Conservation (phyloP, 2,888 invertebrate species). For the Cabera pusaria region DNA sequence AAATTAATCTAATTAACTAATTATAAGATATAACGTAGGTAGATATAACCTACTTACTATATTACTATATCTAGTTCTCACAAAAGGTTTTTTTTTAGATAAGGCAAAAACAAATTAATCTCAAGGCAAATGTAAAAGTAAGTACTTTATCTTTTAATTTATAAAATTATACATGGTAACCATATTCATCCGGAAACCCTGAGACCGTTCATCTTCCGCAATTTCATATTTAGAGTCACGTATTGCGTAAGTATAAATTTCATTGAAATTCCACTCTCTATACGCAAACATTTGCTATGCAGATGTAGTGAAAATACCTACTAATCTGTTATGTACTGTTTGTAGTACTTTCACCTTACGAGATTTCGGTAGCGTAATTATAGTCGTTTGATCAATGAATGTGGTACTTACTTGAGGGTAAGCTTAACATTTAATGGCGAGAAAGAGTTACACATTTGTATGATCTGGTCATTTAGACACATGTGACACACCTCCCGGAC, state of each 20-base stretch:
- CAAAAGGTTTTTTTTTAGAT: too few relatives aligned
- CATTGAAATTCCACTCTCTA: slow-evolving; percentile 41
- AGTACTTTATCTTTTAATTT: too few relatives aligned
- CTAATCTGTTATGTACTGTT: slow-evolving; percentile 31
- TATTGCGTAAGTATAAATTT: slow-evolving; percentile 34
- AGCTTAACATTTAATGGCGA: slow-evolving; percentile 3
- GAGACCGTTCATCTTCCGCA: slow-evolving; percentile 5
- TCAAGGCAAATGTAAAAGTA: too few relatives aligned
- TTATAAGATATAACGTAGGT: too few relatives aligned
- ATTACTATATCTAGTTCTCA: too few relatives aligned
- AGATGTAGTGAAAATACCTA: slow-evolving; percentile 44
- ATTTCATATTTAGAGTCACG: slow-evolving; percentile 8
- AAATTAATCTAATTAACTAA: too few relatives aligned
- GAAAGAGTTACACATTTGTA: slow-evolving; percentile 4
- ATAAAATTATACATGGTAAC: too few relatives aligned
- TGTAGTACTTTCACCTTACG: slow-evolving; percentile 43
- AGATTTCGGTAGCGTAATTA: slow-evolving; percentile 42
- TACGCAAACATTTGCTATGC: slow-evolving; percentile 40
- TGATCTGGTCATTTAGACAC: slow-evolving; percentile 5
- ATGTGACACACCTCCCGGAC: slow-evolving; percentile 11
- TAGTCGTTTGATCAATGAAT: slow-evolving; percentile 38
- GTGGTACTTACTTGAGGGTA: slow-evolving; percentile 31
- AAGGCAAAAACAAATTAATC: too few relatives aligned
- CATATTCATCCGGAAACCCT: slow-evolving; percentile 4
- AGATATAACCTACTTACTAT: too few relatives aligned